Percentiles rank a stretch among this genome's conserved stretches.
These are phyloP conservation scores for Ameiurus melas DNA, from an alignment of 2,113 vertebrate genomes.

Conservation along the genomic window DNA sequence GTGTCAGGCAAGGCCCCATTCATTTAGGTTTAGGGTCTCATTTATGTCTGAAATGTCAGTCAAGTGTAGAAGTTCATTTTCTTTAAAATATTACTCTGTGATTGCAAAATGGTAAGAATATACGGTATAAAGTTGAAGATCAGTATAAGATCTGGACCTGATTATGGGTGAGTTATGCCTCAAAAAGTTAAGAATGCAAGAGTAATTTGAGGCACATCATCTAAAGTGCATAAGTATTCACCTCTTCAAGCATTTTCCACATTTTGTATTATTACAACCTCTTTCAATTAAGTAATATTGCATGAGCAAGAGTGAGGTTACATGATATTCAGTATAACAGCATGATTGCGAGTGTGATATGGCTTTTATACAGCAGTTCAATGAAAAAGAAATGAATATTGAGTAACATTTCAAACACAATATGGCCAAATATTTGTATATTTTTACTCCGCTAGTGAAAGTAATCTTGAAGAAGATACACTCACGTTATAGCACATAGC, in stretches of 20 bases:
- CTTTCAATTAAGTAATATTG: background rate
- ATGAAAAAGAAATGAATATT: background rate
- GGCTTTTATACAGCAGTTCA: too few relatives aligned
- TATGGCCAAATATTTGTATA: background rate
- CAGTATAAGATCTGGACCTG: background rate
- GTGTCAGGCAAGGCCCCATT: background rate
- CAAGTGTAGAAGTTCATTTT: background rate
- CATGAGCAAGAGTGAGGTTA: background rate
- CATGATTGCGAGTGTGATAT: too few relatives aligned
- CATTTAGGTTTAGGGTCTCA: background rate
- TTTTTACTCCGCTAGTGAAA: background rate
- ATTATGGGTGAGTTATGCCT: background rate
- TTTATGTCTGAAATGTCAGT: background rate
- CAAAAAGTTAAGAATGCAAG: background rate
- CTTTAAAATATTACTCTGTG: background rate
- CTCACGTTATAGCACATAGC: background rate
- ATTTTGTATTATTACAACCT: background rate
- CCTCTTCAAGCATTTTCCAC: background rate
- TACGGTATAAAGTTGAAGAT: background rate
- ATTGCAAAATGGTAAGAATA: background rate
- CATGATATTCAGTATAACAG: background rate
- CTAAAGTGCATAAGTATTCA: background rate
- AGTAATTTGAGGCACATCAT: background rate
- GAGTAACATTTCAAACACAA: background rate
- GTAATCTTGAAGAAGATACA: too few relatives aligned